Base-by-base conservation (phyloP, 1,140 invertebrate genomes). In the Oedothorax gibbosus region DNA sequence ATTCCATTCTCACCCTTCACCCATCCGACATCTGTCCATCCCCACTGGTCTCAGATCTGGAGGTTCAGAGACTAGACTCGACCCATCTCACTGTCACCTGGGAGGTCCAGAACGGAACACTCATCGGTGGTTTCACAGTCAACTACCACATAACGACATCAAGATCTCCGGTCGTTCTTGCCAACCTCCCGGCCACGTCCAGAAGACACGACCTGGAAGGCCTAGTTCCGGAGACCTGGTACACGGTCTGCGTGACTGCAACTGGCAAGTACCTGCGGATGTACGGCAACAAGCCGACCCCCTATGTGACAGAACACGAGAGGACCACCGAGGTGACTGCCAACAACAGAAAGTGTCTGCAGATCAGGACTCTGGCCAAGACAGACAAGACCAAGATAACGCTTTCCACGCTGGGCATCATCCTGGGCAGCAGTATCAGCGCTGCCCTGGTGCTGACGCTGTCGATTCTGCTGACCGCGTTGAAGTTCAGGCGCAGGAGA, bases 81-180 rank as follows among this genome's bases (percentile, higher is more conserved):
- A 95, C 94, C 90, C 95, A 95, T 18, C 93, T 97, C 54, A 91
- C 96, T 75, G 94, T 97, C 12, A 94, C 95, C 69, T 97, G 96
- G 96, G 94, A 97, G 89, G 95, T 95, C 87, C 92, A 95, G 87
- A 96, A 97, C 91, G 94, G 96, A 89, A 94, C 94, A 14, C 94
- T 94, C 21, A 92, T 98, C 78, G 94, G 94, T 87, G 96, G 95
- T 76, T 97, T 95, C 89, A 94, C 95, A 91, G 93, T 97, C 87
- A 94, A 94, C 85, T 96, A 96, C 91, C 95, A 95, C 88, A 92
- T 94, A 49, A 87, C 87, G 7, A 80, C 92, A 94, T 87, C 94
- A 94, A 88, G 83, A 14, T 71, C 83, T 14, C 83, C 83, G 2
- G 83, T 85, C 7, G 75, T 85, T 14, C 53, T 85, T 7, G 83